phyloP scores from a whole-genome alignment of 2,797 vertebrate genomes.

The Thaleichthys pacificus region DNA sequence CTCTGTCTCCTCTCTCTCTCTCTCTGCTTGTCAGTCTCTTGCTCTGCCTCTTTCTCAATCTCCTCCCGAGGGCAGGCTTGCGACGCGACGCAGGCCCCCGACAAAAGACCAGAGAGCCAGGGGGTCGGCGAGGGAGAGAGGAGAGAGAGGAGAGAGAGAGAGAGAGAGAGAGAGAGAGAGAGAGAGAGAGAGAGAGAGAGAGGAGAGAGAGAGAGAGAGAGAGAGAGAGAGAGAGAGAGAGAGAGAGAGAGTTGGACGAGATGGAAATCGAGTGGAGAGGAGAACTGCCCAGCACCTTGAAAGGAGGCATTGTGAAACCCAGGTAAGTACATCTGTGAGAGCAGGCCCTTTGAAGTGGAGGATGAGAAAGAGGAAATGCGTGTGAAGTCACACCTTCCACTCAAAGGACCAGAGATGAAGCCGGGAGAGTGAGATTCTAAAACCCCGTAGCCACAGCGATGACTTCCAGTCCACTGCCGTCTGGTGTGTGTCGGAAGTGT shows the following conservation, averaged over 20 bases:
- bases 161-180: slow-evolving; percentile 1
- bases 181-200: slow-evolving; percentile 15
- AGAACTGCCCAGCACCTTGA: slow-evolving; percentile 51
- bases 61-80: background rate
- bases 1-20: background rate
- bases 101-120: slow-evolving; percentile 40
- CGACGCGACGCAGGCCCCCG: background rate
- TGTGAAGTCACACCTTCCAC: slow-evolving; percentile 28
- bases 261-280: slow-evolving; percentile 48
- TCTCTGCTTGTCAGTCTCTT: background rate
- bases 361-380: slow-evolving; percentile 28
- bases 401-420: background rate
- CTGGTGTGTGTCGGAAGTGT: background rate
- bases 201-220: slow-evolving; percentile 22
- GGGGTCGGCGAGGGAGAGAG: slow-evolving; percentile 18
- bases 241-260: slow-evolving; percentile 14
- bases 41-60: background rate
- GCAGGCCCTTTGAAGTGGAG: slow-evolving; percentile 46
- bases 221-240: background rate
- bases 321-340: slow-evolving; percentile 42
- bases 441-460: background rate
- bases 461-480: background rate
- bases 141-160: slow-evolving; percentile 19
- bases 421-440: background rate
- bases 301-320: slow-evolving; percentile 48